Base-by-base conservation (phyloP, 2,888 invertebrate species). In the Tinea semifulvella region DNA sequence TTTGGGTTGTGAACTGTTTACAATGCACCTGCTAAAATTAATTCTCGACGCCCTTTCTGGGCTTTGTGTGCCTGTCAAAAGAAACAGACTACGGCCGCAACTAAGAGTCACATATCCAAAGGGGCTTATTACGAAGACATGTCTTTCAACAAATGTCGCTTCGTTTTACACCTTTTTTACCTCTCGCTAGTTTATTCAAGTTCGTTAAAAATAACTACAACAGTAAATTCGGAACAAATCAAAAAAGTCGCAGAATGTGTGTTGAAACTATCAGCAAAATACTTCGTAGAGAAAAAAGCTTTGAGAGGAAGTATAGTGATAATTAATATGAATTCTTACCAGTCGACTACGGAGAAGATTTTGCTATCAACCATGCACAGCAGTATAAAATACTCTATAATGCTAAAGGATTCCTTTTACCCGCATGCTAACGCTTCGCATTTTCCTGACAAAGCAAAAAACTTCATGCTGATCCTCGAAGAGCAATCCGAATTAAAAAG, bases 361-460 rank as follows among this genome's bases (percentile, higher is more conserved):
- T 56, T 82, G 46, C 66, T 82, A 60, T 61, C 63, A 50, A 77
- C 80, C 10, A 71, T 81, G 47, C 76, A 81, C 56, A 60, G 65
- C 6, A 77, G 79, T 18, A 69, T 68, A 47, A 70, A 76, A 53
- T 82, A 77, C 60, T 77, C 81, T 45, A 64, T 82, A 50, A 82
- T 82, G 82, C 75, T 77, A 53, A 82, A 82, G 60, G 77, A 82
- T 58, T 79, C 80, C 51, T 72, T 67, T 54, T 74, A 70, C 48
- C 65, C 62, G 48, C 82, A 82, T 56, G 72, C 70, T 45, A 82
- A 82, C 58, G 81, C 82, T 44, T 79, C 82, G 26, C 81, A 81
- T 63, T 82, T 82, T 50, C 79, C 74, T 13, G 82, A 82, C 61
- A 81, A 76, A 63, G 82, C 82, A 46, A 80, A 82, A 64, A 82